These are phyloP conservation scores for Platygyra sinensis DNA, from an alignment of 64 coral and sea anemone genomes.

Conservation along the genomic window DNA sequence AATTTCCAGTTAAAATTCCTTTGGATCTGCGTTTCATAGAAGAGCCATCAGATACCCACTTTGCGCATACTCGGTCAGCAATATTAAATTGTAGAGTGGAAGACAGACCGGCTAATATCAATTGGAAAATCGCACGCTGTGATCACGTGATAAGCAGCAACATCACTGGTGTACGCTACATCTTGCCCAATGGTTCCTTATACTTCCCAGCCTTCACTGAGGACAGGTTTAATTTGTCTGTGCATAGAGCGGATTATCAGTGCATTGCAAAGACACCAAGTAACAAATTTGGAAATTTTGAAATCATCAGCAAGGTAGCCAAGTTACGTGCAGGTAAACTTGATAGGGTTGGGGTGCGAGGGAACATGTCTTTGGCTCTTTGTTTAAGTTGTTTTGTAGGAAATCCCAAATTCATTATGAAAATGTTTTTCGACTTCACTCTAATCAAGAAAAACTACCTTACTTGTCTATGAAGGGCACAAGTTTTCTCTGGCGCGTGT, in stretches of 20 bases:
- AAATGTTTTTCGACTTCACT: no score
- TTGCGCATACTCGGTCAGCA: conserved; percentile 86
- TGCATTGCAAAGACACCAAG: conserved; percentile 52
- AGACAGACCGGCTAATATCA: conserved; percentile 62
- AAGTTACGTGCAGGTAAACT: conserved; percentile 74
- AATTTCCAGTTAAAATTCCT: conserved; percentile 32
- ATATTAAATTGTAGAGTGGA: conserved; percentile 70
- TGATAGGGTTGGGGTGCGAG: not conserved
- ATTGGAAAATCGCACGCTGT: conserved; percentile 67
- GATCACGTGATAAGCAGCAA: conserved; percentile 21
- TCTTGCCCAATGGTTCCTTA: conserved; percentile 74
- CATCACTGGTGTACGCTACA: conserved; percentile 71
- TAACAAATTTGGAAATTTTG: conserved; percentile 56
- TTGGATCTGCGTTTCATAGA: conserved; percentile 72
- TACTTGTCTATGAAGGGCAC: no score
- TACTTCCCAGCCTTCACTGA: conserved; percentile 79
- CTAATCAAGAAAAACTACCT: no score
- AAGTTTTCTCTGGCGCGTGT: no score
- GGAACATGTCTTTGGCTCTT: no score
- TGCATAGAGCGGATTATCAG: conserved; percentile 76
- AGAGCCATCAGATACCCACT: conserved; percentile 87
- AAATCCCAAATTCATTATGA: no score
- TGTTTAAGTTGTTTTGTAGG: no score
- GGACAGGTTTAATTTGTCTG: conserved; percentile 38
- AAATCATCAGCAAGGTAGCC: conserved; percentile 55